These are phyloP conservation scores for Artibeus jamaicensis DNA, from an alignment of 2,797 vertebrate genomes.

Conservation along the genomic window DNA sequence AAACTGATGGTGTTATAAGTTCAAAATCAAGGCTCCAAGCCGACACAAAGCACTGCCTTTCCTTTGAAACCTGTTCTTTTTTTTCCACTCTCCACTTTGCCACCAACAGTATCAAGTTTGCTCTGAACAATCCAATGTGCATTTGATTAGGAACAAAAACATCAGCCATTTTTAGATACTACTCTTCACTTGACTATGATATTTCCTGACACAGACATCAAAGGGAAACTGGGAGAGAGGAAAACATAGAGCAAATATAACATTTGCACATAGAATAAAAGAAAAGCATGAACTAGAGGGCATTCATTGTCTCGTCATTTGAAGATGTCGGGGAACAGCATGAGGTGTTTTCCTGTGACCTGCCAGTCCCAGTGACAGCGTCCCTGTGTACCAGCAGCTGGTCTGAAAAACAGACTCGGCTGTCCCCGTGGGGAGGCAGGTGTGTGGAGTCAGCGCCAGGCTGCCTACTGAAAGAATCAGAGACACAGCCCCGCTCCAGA, in stretches of 20 bases:
- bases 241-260: not conserved
- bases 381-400: not conserved
- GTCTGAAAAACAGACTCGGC: not conserved
- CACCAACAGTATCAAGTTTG: not conserved
- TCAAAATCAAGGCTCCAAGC: not conserved
- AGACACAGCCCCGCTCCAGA: not conserved
- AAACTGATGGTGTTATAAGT: not conserved
- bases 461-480: not conserved
- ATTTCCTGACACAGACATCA: not conserved
- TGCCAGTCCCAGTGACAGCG: not conserved
- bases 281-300: not conserved
- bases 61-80: conserved; percentile 3
- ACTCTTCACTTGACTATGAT: not conserved
- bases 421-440: no score
- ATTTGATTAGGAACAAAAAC: conserved; percentile 30
- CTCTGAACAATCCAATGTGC: not conserved
- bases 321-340: not conserved
- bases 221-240: not conserved
- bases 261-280: not conserved
- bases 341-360: not conserved
- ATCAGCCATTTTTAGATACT: not conserved
- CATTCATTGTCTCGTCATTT: not conserved
- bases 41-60: not conserved
- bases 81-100: not conserved
- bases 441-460: no score